Evolutionary conservation across 1,140 invertebrate genomes (phyloP), one percentile per base, ranked within the genome.

Genomic region (Drosophila subpulchrella): DNA sequence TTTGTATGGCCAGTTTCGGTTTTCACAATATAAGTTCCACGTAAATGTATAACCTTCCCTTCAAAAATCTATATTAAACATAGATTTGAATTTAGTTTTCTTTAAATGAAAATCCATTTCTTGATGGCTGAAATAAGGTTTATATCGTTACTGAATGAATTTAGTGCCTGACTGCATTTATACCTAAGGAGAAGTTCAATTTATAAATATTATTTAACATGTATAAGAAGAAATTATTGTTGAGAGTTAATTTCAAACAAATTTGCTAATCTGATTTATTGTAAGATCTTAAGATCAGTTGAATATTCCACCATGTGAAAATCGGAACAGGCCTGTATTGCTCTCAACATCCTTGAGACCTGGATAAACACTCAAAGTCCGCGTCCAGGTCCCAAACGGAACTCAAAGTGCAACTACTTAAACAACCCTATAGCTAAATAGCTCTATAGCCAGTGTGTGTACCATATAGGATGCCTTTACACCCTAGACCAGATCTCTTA

Each of bases 341-440:
- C 41, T 60, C 13, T 7, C 24, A 30, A 30, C 15, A 17, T 32
- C 20, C 58, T 32, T 53, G 12, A n/a, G 15, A 20, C 50, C 48
- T 51, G 48, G 58, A 39, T 11, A n/a, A 30, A 24, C 38, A 47
- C 65, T 58, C 32, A 58, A 51, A 51, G 44, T 58, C 17, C 20
- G 36, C 15, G 30, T 71, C 67, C 50, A 70, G 24, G 36, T 81
- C 39, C 47, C 46, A 34, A 73, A 50, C 42, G 65, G 48, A 76
- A 79, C 63, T 63, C 36, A 70, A 62, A 66, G 75, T 81, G 62
- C 58, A 78, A 75, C 54, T 62, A 56, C 73, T 51, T 78, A 61
- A 58, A 36, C 34, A 51, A 30, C 36, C 46, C 58, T 57, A 75
- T 54, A 71, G 48, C 11, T 61, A 48, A 58, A 66, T 53, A 50